Evolutionary conservation across 1,140 invertebrate species (phyloP), one percentile per base, ranked within the genome.

Genomic region (Macrosteles quadrilineatus): DNA sequence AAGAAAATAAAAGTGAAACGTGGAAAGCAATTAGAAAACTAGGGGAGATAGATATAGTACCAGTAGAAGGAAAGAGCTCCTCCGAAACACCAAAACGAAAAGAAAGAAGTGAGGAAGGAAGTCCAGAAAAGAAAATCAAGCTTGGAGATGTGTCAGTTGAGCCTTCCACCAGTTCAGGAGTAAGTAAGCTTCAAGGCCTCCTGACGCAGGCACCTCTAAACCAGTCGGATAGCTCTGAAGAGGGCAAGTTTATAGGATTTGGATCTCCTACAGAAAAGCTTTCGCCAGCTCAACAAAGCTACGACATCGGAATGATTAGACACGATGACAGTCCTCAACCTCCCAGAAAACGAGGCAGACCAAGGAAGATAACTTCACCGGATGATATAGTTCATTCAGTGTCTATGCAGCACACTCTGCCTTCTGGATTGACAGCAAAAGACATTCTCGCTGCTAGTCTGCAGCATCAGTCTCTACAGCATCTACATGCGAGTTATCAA

Each of bases 341-440:
- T 0, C 66, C 57, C 1, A 67, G 62, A 32, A 72, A 72, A 65
- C 67, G 71, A 53, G 71, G 71, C 32, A 68, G 71, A 57, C 71
- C 71, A 21, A 25, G 67, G 36, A 72, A 72, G 55, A 43, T 66
- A 23, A 45, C 27, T n/a, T 25, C 63, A 36, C 32, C 63, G 21
- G 32, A 25, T 59, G 55, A 59, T 6, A 50, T 50, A 9, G 47
- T 17, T 4, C 47, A 50, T 29, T 59, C 21, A 59, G 55, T 30
- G 6, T 59, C 21, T 27, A 25, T 30, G 27, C 4, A 2, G 3
- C 55, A 25, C 9, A 27, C 55, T 27, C 21, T 59, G 9, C 21
- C 55, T 25, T 11, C 23, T 30, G 21, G 55, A 59, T 30, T 59
- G n/a, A 19, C 47, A 50, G 55, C 55, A 25, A 59, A 59, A 30